Evolutionary conservation across 2,113 vertebrate species (phyloP).

Genomic region (Nanorana parkeri): DNA sequence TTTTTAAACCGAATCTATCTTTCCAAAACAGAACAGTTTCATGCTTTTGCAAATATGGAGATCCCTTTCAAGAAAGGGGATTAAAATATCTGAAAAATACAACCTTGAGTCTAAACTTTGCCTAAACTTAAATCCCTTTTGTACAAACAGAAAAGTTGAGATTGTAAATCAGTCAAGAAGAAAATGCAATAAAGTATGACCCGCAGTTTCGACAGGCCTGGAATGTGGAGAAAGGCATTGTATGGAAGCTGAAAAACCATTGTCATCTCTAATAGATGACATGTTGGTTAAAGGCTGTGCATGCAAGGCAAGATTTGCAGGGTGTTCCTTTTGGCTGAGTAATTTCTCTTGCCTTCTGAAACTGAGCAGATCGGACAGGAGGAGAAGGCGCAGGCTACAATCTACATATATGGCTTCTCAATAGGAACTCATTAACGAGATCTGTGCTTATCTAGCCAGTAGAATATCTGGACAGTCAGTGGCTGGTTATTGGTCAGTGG

Average conservation of each 20-base stretch:
- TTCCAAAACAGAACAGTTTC: background rate
- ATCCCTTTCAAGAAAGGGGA: conserved; percentile 10
- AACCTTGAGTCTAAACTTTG: conserved; percentile 24
- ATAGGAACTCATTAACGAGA: conserved; percentile 63
- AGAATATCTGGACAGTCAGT: conserved; percentile 61
- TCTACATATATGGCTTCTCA: conserved; percentile 59
- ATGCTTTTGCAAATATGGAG: background rate
- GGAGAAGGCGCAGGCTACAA: conserved; percentile 52
- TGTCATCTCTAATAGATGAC: conserved; percentile 57
- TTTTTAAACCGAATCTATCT: background rate
- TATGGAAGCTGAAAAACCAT: conserved; percentile 35
- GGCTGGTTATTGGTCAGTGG: conserved; percentile 62
- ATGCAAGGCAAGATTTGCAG: conserved; percentile 46
- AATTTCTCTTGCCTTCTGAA: conserved; percentile 52
- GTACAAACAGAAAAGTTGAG: conserved; percentile 17
- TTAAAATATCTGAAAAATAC: conserved; percentile 5
- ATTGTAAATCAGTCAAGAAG: conserved; percentile 25
- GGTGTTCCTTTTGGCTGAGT: conserved; percentile 56
- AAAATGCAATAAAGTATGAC: conserved; percentile 3
- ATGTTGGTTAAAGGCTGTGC: conserved; percentile 53
- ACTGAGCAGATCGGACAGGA: conserved; percentile 52
- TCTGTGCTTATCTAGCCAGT: conserved; percentile 62
- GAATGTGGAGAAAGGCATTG: conserved; percentile 29
- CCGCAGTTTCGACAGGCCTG: conserved; percentile 23
- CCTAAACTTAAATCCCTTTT: conserved; percentile 19